Conservation (phyloP, 2,888 invertebrate species). For the Brachycybe producta region DNA sequence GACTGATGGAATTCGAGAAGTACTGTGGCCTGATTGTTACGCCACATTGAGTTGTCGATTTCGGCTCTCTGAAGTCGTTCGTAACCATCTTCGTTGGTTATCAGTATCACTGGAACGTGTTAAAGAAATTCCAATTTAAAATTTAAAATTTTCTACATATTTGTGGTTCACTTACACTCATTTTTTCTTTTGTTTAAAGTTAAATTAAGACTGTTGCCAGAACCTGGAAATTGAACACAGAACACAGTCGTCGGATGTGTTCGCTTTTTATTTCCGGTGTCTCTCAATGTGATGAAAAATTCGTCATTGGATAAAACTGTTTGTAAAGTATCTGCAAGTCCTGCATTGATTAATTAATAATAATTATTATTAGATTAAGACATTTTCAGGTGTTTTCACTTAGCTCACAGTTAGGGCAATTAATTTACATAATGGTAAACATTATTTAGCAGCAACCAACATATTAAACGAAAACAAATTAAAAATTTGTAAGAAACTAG, state of each 20-base stretch:
- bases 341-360: neutral
- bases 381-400: too few relatives aligned
- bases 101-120: slow-evolving; percentile 10
- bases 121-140: neutral
- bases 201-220: slow-evolving; percentile 10
- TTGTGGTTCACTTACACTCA: slow-evolving; percentile 17
- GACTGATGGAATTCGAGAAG: slow-evolving; percentile 15
- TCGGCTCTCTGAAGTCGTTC: slow-evolving; percentile 13
- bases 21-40: slow-evolving; percentile 12
- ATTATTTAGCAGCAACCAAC: too few relatives aligned
- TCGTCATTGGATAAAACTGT: slow-evolving; percentile 13
- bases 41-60: slow-evolving; percentile 16
- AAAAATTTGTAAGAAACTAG: too few relatives aligned
- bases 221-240: slow-evolving; percentile 15
- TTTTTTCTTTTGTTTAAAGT: slow-evolving; percentile 17
- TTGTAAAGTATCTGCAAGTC: slow-evolving; percentile 12
- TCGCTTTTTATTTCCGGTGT: neutral
- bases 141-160: neutral
- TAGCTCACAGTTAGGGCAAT: too few relatives aligned
- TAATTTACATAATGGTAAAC: too few relatives aligned
- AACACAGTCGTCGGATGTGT: slow-evolving; percentile 10
- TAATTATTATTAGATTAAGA: neutral
- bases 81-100: slow-evolving; percentile 11
- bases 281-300: slow-evolving; percentile 15
- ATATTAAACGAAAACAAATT: too few relatives aligned